Conservation (phyloP, 2,113 vertebrate genomes). For the Carettochelys insculpta region DNA sequence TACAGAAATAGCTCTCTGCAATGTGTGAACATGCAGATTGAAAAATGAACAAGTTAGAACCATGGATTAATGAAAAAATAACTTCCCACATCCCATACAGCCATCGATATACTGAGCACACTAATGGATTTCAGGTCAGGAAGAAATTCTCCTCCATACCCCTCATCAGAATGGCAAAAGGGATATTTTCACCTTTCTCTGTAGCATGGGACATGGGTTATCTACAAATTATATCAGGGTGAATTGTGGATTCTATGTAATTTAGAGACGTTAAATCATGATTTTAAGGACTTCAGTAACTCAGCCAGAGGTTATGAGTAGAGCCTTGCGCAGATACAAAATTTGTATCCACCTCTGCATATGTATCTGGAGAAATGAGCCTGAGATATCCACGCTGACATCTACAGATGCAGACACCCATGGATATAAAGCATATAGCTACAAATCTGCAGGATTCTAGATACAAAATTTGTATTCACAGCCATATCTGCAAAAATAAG, state of each 20-base stretch:
- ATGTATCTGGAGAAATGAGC: no score
- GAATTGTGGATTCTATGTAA: background rate
- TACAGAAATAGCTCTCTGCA: conserved; percentile 50
- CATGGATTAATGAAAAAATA: background rate
- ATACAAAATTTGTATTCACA: no score
- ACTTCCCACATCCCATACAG: conserved; percentile 41
- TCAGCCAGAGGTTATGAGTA: background rate
- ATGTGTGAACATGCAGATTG: conserved; percentile 39
- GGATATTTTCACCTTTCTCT: background rate
- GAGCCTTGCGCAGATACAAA: no score
- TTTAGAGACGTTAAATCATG: background rate
- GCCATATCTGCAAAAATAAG: no score
- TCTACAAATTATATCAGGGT: background rate
- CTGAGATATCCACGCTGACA: no score
- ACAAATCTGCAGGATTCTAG: no score
- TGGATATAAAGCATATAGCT: no score
- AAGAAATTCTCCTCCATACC: background rate
- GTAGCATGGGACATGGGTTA: background rate
- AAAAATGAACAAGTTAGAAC: conserved; percentile 4
- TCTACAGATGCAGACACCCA: no score
- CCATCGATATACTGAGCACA: background rate
- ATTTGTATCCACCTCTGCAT: no score
- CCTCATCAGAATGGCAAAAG: background rate
- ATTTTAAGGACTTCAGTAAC: background rate
- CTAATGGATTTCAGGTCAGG: background rate